Conservation (phyloP, 2,888 invertebrate genomes). For the Vesta saturnalis region DNA sequence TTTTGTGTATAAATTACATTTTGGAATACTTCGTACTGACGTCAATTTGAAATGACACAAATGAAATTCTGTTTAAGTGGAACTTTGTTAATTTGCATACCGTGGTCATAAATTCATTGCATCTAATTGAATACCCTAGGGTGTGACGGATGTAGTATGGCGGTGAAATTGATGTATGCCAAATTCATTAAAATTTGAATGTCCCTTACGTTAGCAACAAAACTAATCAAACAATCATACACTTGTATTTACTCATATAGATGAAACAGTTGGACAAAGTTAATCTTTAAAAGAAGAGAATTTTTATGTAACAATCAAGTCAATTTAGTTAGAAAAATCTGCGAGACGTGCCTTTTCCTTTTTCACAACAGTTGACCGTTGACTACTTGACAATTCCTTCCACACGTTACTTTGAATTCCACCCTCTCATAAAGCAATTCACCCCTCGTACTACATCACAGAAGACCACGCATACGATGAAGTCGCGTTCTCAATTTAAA, state of each 20-base stretch:
- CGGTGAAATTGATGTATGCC: slow-evolving; percentile 36
- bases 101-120: slow-evolving; percentile 53
- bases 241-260: background rate
- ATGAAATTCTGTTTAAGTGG: slow-evolving; percentile 39
- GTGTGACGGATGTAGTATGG: slow-evolving; percentile 38
- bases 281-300: background rate
- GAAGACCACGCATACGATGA: slow-evolving; percentile 28
- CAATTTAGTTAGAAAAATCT: slow-evolving; percentile 30
- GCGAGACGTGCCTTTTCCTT: slow-evolving; percentile 24
- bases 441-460: slow-evolving; percentile 27
- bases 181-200: slow-evolving; percentile 22
- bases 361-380: slow-evolving; percentile 32
- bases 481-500: slow-evolving; percentile 35
- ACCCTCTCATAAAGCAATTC: slow-evolving; percentile 36
- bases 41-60: slow-evolving; percentile 18
- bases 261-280: background rate
- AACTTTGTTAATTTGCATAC: slow-evolving; percentile 48
- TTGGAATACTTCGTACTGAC: slow-evolving; percentile 8
- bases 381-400: slow-evolving; percentile 39
- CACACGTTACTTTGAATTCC: slow-evolving; percentile 40
- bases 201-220: slow-evolving; percentile 7
- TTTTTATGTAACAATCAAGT: slow-evolving; percentile 16
- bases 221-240: background rate
- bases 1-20: background rate
- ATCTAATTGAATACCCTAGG: slow-evolving; percentile 53